Base-by-base conservation (phyloP, 2,888 invertebrate genomes). In the Lasius platythorax region DNA sequence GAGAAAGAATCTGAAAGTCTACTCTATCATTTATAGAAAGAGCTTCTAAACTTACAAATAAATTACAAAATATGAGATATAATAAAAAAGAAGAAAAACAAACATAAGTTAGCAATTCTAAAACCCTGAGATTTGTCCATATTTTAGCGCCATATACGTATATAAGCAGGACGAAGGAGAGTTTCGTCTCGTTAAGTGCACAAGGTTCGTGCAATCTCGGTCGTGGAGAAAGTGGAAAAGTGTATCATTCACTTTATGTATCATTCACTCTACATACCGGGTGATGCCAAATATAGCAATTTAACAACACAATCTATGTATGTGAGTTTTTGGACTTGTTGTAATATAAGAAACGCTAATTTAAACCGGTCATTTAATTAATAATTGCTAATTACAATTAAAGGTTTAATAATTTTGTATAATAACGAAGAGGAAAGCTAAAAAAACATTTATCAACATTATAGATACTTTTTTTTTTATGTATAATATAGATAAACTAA, bases 161-260 rank as follows among this genome's bases (percentile, higher is more conserved):
- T 76, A 78, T 78, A 70, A 56, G 64, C 70, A 79, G 78, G 87
- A 85, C 78, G 90, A 91, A 88, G 88, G 90, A 87, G 89, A 91
- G 89, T 84, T 89, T 90, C 88, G 87, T 85, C 86, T 90, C 86
- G 86, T 86, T 86, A 70, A 89, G 85, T 82, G 86, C 85, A 86
- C 87, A 90, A 92, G 92, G 89, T 90, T 87, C 90, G 88, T 88
- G 89, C 89, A 89, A 92, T 92, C 92, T 89, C 92, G 89, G 91
- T 84, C 93, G 87, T 89, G 90, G 93, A 92, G 93, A 93, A 93
- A 93, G 93, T 93, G 90, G 92, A 92, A 92, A 93, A 92, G 91
- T 92, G 90, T 93, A 93, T 93, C 90, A 87, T 81, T 83, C 91
- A 88, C 88, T 90, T 89, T 90, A 84, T 88, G 87, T 50, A 50